Conservation (phyloP, 2,113 vertebrate genomes). For the Paracanthobrama guichenoti region DNA sequence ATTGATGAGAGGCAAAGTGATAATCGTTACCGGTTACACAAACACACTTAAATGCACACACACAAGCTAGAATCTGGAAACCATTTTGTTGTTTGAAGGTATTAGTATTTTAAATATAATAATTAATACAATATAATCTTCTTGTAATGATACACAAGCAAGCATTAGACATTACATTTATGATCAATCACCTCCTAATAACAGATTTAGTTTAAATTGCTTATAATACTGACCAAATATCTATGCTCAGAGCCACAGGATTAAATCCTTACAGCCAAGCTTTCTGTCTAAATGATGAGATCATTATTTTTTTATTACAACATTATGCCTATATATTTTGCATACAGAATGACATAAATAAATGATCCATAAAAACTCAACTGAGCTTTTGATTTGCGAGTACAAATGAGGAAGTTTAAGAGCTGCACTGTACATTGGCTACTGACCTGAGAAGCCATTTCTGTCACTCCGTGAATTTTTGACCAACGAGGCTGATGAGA, state of each 20-base stretch:
- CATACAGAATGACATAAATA: not conserved
- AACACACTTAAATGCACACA: not conserved
- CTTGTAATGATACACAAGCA: not conserved
- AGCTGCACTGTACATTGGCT: not conserved
- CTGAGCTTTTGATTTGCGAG: not conserved
- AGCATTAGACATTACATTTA: not conserved
- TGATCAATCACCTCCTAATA: not conserved
- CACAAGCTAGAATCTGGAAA: not conserved
- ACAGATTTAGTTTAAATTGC: not conserved
- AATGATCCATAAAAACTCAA: conserved; percentile 11
- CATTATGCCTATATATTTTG: not conserved
- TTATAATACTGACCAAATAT: not conserved
- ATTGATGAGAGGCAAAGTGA: not conserved
- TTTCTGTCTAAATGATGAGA: not conserved
- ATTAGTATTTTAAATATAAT: not conserved
- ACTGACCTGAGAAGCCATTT: conserved; percentile 30
- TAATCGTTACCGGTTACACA: not conserved
- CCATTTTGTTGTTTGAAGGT: not conserved
- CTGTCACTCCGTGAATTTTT: conserved; percentile 8
- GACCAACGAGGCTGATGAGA: conserved; percentile 12
- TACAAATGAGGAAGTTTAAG: not conserved
- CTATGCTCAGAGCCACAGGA: not conserved
- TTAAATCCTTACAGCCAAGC: not conserved
- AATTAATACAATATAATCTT: not conserved
- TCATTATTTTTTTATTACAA: not conserved